phyloP scores from a whole-genome alignment of 1,140 invertebrate species.

The Nasonia longicornis region DNA sequence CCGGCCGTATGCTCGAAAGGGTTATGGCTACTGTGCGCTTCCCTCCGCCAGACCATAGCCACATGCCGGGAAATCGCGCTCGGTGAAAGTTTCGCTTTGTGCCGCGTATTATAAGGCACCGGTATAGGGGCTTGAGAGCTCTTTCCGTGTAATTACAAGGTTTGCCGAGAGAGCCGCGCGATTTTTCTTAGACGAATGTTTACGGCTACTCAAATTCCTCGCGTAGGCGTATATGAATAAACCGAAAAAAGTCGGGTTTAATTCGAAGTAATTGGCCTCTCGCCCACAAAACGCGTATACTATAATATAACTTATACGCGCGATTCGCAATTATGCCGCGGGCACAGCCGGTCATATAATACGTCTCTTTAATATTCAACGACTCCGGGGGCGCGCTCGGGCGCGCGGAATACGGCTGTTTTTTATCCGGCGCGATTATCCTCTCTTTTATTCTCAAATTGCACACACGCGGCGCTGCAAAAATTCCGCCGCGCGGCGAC shows the following conservation, averaged over 20 bases:
- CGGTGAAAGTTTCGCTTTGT: slow-evolving; percentile 24
- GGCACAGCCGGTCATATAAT: slow-evolving; percentile 22
- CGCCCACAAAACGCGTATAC: background rate
- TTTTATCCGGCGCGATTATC: slow-evolving; percentile 13
- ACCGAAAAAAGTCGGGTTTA: slow-evolving; percentile 17
- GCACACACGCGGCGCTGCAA: slow-evolving; percentile 10
- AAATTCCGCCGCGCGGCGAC: slow-evolving; percentile 11
- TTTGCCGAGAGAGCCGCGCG: too few relatives aligned
- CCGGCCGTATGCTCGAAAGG: background rate
- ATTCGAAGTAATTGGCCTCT: slow-evolving; percentile 7
- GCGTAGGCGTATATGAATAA: background rate
- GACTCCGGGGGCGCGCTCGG: background rate
- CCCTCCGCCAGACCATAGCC: background rate
- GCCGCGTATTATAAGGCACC: too few relatives aligned
- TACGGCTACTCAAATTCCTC: too few relatives aligned
- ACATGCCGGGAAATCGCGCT: background rate
- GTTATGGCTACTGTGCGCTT: slow-evolving; percentile 1
- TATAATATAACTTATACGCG: slow-evolving; percentile 13
- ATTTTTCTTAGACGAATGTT: too few relatives aligned
- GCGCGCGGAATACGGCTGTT: slow-evolving; percentile 9
- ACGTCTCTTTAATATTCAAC: slow-evolving; percentile 43
- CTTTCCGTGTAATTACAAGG: too few relatives aligned
- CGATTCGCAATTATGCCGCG: slow-evolving; percentile 29
- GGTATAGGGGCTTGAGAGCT: too few relatives aligned
- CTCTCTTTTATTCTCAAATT: slow-evolving; percentile 1